Percentiles rank a stretch among this genome's conserved stretches.
Evolutionary conservation across 1,140 invertebrate species (phyloP).

Genomic region (Musca domestica): DNA sequence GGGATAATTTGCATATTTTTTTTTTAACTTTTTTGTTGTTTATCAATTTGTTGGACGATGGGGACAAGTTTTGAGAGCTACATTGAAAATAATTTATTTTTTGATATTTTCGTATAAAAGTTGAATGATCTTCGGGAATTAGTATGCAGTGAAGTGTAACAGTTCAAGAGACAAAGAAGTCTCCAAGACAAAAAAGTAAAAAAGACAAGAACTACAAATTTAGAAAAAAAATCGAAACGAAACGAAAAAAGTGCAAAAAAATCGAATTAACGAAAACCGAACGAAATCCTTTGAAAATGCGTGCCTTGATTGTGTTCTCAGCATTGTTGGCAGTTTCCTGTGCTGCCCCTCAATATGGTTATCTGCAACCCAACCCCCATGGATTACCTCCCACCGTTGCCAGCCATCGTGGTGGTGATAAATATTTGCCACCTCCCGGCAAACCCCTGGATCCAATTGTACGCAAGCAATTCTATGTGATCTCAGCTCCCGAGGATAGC

Average conservation of each 20-base stretch:
- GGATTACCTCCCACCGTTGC: constrained; percentile 29
- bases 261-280: neutral
- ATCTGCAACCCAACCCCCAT: constrained; percentile 28
- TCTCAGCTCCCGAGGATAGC: constrained; percentile 31
- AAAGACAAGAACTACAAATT: neutral
- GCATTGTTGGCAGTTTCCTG: constrained; percentile 30
- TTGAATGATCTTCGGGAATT: neutral
- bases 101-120: constrained; percentile 10
- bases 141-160: constrained; percentile 12
- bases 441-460: constrained; percentile 25
- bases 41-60: too few species aligned
- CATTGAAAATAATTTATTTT: constrained; percentile 3
- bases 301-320: constrained; percentile 9
- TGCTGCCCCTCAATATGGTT: constrained; percentile 42
- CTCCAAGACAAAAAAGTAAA: neutral
- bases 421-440: constrained; percentile 26
- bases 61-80: constrained; percentile 2
- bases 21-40: too few species aligned
- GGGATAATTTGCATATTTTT: constrained; percentile 9
- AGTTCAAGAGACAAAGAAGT: neutral
- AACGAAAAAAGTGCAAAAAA: neutral
- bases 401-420: constrained; percentile 26
- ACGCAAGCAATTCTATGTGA: constrained; percentile 30
- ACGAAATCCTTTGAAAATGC: constrained; percentile 24
- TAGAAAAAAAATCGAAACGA: too few species aligned